Percentiles rank a stretch among this genome's conserved stretches.
These are phyloP conservation scores for Arvicanthis niloticus DNA, from an alignment of 2,113 vertebrate species.

Conservation along the genomic window DNA sequence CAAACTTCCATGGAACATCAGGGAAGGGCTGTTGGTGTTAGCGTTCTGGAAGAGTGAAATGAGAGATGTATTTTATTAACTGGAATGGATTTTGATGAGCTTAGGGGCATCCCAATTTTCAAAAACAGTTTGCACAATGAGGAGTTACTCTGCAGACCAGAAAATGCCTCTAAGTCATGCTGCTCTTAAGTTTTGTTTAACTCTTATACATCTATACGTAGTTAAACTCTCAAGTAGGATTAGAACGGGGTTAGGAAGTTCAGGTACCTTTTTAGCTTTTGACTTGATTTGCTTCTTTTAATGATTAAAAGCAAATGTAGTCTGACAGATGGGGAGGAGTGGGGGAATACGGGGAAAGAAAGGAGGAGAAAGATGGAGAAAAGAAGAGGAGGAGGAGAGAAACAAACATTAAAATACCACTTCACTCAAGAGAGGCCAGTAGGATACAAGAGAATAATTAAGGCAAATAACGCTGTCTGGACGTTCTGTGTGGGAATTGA, in stretches of 20 bases:
- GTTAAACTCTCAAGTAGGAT: neutral
- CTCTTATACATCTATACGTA: neutral
- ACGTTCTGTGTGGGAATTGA: slow-evolving; percentile 29
- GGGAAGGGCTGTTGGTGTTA: neutral
- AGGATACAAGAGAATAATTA: neutral
- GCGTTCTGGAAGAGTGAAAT: neutral
- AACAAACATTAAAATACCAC: neutral
- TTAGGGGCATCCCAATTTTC: neutral
- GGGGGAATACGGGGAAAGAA: neutral
- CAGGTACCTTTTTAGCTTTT: neutral
- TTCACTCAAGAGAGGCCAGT: neutral
- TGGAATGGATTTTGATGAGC: slow-evolving; percentile 6
- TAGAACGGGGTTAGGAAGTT: neutral
- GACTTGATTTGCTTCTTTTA: neutral
- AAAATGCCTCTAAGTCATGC: neutral
- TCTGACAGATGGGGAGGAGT: neutral
- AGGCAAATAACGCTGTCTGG: neutral
- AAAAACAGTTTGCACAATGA: slow-evolving; percentile 7
- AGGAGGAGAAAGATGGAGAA: neutral
- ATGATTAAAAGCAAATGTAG: slow-evolving; percentile 23
- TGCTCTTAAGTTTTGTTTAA: neutral
- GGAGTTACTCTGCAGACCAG: neutral
- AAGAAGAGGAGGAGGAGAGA: neutral
- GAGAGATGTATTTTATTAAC: neutral
- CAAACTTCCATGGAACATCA: neutral